phyloP scores from a whole-genome alignment of 2,113 vertebrate species.

The Burhinus oedicnemus region DNA sequence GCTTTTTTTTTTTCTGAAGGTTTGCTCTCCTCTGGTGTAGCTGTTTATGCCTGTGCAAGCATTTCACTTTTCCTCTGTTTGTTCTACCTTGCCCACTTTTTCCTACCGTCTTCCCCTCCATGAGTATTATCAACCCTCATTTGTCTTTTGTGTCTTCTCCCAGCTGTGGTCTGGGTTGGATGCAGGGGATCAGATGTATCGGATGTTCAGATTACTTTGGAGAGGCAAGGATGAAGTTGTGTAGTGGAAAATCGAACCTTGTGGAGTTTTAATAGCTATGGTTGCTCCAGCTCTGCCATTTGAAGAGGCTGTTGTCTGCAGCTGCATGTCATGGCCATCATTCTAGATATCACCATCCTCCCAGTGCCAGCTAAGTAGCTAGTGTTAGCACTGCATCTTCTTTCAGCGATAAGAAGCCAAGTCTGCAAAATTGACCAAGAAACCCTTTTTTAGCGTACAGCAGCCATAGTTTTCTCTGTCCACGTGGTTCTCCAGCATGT shows the following conservation, averaged over 20 bases:
- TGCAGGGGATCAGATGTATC: neutral
- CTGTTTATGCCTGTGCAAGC: neutral
- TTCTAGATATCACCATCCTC: neutral
- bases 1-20: neutral
- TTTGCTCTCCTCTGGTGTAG: neutral
- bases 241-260: neutral
- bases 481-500: neutral
- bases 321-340: neutral
- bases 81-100: neutral
- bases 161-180: neutral
- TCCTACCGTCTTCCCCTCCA: neutral
- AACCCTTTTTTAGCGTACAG: neutral
- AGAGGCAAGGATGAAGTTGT: neutral
- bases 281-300: neutral
- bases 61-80: neutral
- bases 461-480: neutral
- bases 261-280: neutral
- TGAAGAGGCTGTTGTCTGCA: neutral
- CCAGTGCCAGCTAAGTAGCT: neutral
- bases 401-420: neutral
- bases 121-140: neutral
- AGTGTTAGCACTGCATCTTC: neutral
- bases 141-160: neutral
- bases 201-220: neutral
- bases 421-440: neutral